Base-by-base conservation (phyloP, 1,140 invertebrate species). In the Drosophila leontia region DNA sequence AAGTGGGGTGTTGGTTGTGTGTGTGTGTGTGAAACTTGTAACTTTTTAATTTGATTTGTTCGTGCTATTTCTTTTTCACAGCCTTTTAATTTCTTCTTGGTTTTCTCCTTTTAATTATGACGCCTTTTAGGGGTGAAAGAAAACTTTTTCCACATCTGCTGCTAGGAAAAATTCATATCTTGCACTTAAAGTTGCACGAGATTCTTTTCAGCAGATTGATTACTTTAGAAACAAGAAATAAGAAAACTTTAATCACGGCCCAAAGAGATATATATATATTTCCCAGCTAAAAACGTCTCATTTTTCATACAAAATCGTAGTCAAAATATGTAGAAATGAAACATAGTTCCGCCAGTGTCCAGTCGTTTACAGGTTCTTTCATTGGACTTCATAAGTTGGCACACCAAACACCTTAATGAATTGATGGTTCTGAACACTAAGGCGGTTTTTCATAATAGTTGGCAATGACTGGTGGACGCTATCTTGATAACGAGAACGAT, bases 11-110 rank as follows among this genome's bases (percentile, higher is more conserved):
- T 34, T 59, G 41, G 17, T 37, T 56, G 51, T 41, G 44, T 48
- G 44, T 41, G 44, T 48, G 44, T 48, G 35, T 47, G n/a, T 9
- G n/a, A 17, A 13, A 35, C 61, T 55, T 75, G 57, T 48, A 70
- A 78, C 75, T 78, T 78, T 78, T 78, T 78, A 78, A 78, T 78
- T 78, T 78, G 64, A 78, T 78, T 78, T 78, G 42, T 59, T 58
- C 45, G 50, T 32, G 57, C 29, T 15, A 47, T 41, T 51, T 34
- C 62, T 62, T 67, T 68, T 55, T 50, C 44, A 37, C 68, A 59
- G 45, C 39, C 69, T 69, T 77, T 56, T 68, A 67, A 76, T 77
- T 60, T 76, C 62, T 60, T 60, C 48, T 55, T 61, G 44, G 50
- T 51, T 50, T 45, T 75, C 53, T 65, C 37, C 59, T 51, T 77